phyloP scores from a whole-genome alignment of 2,888 invertebrate genomes.

The Gonocerus acuteangulatus region DNA sequence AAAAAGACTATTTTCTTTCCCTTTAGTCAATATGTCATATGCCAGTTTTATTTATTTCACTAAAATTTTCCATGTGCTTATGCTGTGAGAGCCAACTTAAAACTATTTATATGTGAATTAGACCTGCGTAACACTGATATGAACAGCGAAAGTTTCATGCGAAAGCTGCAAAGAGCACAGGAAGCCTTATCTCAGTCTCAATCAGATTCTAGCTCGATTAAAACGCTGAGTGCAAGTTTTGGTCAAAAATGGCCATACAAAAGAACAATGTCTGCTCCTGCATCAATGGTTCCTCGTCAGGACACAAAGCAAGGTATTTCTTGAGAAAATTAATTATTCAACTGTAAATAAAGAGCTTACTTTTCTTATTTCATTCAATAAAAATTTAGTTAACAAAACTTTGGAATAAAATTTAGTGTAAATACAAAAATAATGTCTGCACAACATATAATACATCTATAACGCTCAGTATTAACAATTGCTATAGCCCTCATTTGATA shows the following conservation, averaged over 20 bases:
- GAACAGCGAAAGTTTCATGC: constrained; percentile 74
- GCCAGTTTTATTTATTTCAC: constrained; percentile 10
- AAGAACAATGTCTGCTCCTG: constrained; percentile 87
- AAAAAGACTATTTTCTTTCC: not conserved
- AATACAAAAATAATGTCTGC: not conserved
- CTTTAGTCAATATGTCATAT: constrained; percentile 12
- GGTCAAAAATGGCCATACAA: constrained; percentile 93
- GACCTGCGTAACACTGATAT: constrained; percentile 84
- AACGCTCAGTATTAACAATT: too few species aligned
- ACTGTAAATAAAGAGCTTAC: constrained; percentile 24
- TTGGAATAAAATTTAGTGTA: not conserved
- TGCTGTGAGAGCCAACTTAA: constrained; percentile 13
- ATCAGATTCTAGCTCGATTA: constrained; percentile 57
- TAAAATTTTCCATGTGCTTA: constrained; percentile 11
- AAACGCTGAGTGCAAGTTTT: constrained; percentile 79
- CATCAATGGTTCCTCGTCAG: constrained; percentile 67
- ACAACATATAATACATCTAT: not conserved
- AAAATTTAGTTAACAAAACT: not conserved
- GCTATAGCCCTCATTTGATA: constrained; percentile 2
- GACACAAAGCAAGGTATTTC: constrained; percentile 54
- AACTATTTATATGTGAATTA: constrained; percentile 41
- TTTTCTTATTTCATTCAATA: constrained; percentile 10
- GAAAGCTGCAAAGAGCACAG: constrained; percentile 80
- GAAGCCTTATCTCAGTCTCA: constrained; percentile 66
- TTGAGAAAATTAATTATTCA: constrained; percentile 9